Base-by-base conservation (phyloP, 2,113 vertebrate species). In the Macquaria australasica region DNA sequence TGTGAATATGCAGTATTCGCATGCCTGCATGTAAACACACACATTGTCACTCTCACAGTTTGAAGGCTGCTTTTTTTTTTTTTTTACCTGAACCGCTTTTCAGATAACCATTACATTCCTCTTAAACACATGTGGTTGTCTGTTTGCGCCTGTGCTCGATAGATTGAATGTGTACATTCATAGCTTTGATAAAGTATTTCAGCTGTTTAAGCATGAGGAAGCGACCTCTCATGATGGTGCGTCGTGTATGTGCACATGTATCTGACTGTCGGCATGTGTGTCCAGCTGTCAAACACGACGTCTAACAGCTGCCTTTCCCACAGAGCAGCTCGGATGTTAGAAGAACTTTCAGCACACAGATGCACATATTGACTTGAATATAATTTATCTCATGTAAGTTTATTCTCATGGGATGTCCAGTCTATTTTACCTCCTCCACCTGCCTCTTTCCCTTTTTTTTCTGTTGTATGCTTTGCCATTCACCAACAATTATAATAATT, bases 201-300 rank as follows among this genome's bases (percentile, higher is more conserved):
- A 82, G 89, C 87, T 91, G 90, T 70, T 88, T 70, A 10, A 51
- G 80, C 20, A 16, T 16, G 50, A 67, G 62, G 80, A 37, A n/a
- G 55, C 60, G 21, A 69, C 53, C 41, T 80, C 87, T 67, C 55
- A 37, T 7, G 63, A 41, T 67, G 43, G 74, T 7, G 68, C 41
- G 73, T 37, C 9, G 15, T 58, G 43, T 43, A 39, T 59, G 37
- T 62, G 28, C 23, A 64, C 41, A 70, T 79, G 48, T 43, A 45
- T 82, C 50, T 62, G 55, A 70, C 58, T 66, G 56, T 64, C 39
- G 55, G 62, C 81, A 81, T 68, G 79, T 64, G 73, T 48, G 59
- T 83, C 77, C 90, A 90, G 88, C 88, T 93, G 93, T 90, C 81
- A 45, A 16, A 25, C 50, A 72, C 68, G 56, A 58, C 14, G 31